phyloP scores from a whole-genome alignment of 1,140 invertebrate genomes.

The Drosophila littoralis region DNA sequence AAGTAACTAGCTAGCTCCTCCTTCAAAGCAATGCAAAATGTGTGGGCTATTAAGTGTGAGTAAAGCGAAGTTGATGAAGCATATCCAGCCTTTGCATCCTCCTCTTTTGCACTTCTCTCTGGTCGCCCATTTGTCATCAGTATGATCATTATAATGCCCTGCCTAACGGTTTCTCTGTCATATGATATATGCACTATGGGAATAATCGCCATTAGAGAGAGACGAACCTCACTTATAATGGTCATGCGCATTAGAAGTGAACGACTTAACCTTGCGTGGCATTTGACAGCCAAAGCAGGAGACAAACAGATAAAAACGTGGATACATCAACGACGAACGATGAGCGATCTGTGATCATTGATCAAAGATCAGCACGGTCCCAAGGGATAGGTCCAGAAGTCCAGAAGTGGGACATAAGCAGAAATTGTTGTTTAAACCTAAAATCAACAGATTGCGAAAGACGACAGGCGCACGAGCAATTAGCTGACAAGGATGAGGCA shows the following conservation, averaged over 20 bases:
- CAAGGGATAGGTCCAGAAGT: constrained; percentile 19
- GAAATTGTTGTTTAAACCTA: constrained; percentile 32
- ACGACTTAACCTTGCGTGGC: constrained; percentile 57
- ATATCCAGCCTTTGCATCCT: not conserved
- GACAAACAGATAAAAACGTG: constrained; percentile 43
- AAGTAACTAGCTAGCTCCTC: constrained; percentile 5
- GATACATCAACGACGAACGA: constrained; percentile 42
- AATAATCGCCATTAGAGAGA: constrained; percentile 63
- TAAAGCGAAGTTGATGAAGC: constrained; percentile 39
- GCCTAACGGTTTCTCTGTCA: constrained; percentile 40
- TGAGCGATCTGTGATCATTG: constrained; percentile 35
- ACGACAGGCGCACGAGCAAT: constrained; percentile 58
- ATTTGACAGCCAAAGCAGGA: constrained; percentile 50
- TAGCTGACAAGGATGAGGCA: constrained; percentile 51
- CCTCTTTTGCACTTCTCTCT: constrained; percentile 23
- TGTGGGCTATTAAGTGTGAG: constrained; percentile 51
- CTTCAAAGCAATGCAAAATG: constrained; percentile 16
- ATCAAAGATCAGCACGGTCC: constrained; percentile 40
- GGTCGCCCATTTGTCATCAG: constrained; percentile 59
- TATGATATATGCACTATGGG: constrained; percentile 50
- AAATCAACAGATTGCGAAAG: constrained; percentile 47
- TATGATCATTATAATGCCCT: constrained; percentile 37
- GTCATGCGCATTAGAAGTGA: constrained; percentile 49
- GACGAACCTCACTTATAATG: constrained; percentile 9
- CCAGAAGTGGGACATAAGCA: constrained; percentile 7